phyloP scores from a whole-genome alignment of 2,113 vertebrate genomes.

The Proteles cristata region DNA sequence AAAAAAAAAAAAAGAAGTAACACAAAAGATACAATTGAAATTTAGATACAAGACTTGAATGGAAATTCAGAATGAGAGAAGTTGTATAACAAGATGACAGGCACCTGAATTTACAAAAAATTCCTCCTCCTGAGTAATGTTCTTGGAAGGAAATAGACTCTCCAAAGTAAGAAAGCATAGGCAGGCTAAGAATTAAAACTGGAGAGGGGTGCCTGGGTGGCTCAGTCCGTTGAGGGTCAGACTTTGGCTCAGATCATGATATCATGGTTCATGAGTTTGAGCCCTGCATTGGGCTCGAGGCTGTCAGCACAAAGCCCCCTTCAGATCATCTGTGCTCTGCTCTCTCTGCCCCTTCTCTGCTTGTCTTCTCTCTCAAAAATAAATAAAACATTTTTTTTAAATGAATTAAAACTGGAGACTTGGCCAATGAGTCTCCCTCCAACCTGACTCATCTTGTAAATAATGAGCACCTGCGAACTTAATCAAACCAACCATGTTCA shows the following conservation, averaged over 20 bases:
- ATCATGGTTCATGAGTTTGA: no score
- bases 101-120: constrained; percentile 60
- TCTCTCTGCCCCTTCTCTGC: no score
- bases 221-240: no score
- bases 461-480: constrained; percentile 15
- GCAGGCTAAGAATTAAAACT: constrained; percentile 52
- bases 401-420: constrained; percentile 3
- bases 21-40: constrained; percentile 22
- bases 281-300: no score
- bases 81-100: neutral
- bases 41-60: constrained; percentile 55
- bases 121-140: constrained; percentile 51
- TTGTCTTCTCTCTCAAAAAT: no score
- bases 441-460: constrained; percentile 56
- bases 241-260: no score
- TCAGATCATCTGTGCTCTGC: no score
- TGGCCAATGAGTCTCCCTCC: neutral
- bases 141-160: constrained; percentile 55
- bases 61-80: constrained; percentile 52
- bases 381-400: no score
- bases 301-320: no score
- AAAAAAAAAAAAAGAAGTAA: neutral
- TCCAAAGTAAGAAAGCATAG: constrained; percentile 39
- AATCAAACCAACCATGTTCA: constrained; percentile 31
- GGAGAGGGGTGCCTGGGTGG: neutral